Conservation (phyloP, 2,888 invertebrate genomes). For the Protonemura montana region DNA sequence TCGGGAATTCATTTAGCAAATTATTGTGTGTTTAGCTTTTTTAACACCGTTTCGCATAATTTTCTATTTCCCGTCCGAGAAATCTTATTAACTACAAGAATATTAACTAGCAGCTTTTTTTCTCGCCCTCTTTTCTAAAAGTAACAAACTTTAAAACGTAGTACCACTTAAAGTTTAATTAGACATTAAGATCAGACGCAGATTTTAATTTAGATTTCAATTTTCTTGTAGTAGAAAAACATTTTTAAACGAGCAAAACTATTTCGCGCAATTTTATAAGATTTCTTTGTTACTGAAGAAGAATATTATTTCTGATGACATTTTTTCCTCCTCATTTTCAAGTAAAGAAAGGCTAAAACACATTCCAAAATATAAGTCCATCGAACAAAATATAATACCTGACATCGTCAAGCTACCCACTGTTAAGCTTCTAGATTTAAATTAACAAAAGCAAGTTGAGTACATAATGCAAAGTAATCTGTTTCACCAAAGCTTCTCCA, state of each 20-base stretch:
- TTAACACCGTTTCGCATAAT: neutral
- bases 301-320: neutral
- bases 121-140: neutral
- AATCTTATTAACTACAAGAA: slow-evolving; percentile 36
- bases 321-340: neutral
- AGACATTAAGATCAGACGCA: slow-evolving; percentile 26
- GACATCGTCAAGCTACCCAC: neutral
- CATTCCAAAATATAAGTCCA: neutral
- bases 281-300: neutral
- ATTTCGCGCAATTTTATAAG: slow-evolving; percentile 2
- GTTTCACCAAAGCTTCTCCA: neutral
- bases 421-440: neutral
- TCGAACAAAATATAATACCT: neutral
- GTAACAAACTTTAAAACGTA: slow-evolving; percentile 28
- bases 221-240: slow-evolving; percentile 16
- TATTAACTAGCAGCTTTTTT: slow-evolving; percentile 18
- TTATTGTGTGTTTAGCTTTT: neutral
- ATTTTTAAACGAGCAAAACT: slow-evolving; percentile 1
- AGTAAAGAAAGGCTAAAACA: neutral
- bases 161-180: slow-evolving; percentile 36
- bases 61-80: slow-evolving; percentile 18
- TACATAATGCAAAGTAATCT: neutral
- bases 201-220: slow-evolving; percentile 41
- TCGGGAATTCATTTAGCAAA: neutral
- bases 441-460: slow-evolving; percentile 7